phyloP scores from a whole-genome alignment of 2,888 invertebrate genomes.

The Deladenus siricidicola region DNA sequence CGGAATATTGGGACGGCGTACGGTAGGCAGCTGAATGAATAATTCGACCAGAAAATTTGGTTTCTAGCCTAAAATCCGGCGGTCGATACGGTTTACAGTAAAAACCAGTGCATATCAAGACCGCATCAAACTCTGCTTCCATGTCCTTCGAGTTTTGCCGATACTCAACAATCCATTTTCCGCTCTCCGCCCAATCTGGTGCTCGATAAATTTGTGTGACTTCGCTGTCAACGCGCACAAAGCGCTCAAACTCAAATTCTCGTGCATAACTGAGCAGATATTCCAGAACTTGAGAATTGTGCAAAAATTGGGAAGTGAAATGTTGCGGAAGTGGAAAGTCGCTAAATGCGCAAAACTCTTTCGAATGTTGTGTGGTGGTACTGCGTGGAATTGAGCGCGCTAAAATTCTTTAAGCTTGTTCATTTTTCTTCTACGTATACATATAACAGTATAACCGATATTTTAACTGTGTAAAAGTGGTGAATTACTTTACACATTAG shows the following conservation, averaged over 20 bases:
- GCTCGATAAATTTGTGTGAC: conserved; percentile 2
- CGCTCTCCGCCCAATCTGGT: conserved; percentile 5
- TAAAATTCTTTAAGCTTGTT: no score
- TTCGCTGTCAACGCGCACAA: neutral
- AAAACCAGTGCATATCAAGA: conserved; percentile 5
- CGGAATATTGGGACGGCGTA: conserved; percentile 13
- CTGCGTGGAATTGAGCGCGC: neutral
- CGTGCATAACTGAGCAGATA: neutral
- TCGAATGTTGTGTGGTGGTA: neutral
- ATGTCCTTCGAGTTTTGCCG: neutral
- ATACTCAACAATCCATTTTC: conserved; percentile 5
- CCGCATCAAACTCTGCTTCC: conserved; percentile 1
- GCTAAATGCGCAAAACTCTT: neutral
- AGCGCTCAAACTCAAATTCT: neutral
- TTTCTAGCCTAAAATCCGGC: neutral
- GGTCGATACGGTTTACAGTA: conserved; percentile 4
- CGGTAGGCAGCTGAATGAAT: conserved; percentile 16
- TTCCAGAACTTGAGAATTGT: neutral
- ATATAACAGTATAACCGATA: no score
- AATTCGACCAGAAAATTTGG: conserved; percentile 2
- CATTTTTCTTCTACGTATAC: no score
- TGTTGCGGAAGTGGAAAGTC: neutral
- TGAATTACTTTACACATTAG: no score
- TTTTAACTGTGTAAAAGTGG: no score
- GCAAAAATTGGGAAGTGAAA: neutral